A percentile compares a stretch with the other conserved stretches of the same genome.
These are phyloP conservation scores for Actenoides lindsayi DNA, from an alignment of 2,113 vertebrate species.

Conservation along the genomic window DNA sequence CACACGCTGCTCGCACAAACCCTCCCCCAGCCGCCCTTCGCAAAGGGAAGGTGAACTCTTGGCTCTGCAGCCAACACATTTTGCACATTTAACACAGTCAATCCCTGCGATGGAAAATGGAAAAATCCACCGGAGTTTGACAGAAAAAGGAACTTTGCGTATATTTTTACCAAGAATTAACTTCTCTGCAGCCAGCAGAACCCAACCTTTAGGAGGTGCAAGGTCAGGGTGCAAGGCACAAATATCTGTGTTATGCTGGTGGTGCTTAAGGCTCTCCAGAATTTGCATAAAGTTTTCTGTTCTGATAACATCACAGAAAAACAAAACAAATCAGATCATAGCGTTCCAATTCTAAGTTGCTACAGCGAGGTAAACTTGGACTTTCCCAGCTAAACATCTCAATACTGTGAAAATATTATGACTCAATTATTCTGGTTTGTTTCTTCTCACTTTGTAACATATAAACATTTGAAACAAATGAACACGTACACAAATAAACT, in stretches of 20 bases:
- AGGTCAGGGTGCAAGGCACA: not conserved
- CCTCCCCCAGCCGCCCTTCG: not conserved
- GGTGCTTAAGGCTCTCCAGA: not conserved
- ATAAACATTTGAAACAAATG: not conserved
- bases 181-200: not conserved
- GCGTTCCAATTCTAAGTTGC: not conserved
- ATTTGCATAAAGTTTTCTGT: slow-evolving; percentile 38
- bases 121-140: not conserved
- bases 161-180: not conserved
- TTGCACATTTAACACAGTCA: not conserved
- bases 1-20: rapidly evolving
- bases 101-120: not conserved
- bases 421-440: slow-evolving; percentile 16
- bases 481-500: not conserved
- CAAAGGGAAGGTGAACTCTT: not conserved
- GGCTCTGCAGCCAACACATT: not conserved
- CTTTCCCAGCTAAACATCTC: not conserved
- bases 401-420: not conserved
- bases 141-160: rapidly evolving
- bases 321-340: not conserved
- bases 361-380: not conserved
- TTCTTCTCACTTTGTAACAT: not conserved
- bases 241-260: not conserved
- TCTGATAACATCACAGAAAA: slow-evolving; percentile 6
- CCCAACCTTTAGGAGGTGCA: rapidly evolving